Evolutionary conservation across 1,140 invertebrate genomes (phyloP), one percentile per base, ranked within the genome.

Genomic region (Orussus abietinus): DNA sequence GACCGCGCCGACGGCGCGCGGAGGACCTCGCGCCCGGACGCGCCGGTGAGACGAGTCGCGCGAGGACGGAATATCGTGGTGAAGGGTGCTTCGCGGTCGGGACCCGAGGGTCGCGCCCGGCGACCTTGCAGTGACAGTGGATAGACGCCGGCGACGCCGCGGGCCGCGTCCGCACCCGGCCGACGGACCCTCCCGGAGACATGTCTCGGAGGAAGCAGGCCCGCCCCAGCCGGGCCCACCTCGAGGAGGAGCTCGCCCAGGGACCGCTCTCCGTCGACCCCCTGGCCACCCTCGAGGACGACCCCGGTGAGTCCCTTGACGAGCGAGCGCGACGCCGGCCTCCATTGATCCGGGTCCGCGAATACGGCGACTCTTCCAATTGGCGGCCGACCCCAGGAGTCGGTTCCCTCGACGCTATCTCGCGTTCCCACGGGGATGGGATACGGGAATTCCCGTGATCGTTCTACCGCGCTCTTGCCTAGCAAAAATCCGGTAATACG

Each of bases 161-260:
- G 31, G 12, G 31, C 9, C 9, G 31, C 17, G 31, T 12, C 31
- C 12, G 13, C 17, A 12, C 31, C 9, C 13, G 12, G 31, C 13
- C 12, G 31, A 32, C 12, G 12, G 7, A 32, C n/a, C n/a, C 6
- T 25, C 34, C 13, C 40, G 55, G 38, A 66, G 69, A 61, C 45
- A 72, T 74, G 71, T 72, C 71, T 61, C 62, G 71, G 63, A 61
- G 71, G 64, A 72, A 72, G 66, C 71, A 74, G 50, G 71, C 71
- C 42, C 66, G 71, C 57, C 71, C 71, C 36, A 74, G 68, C 62
- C 71, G 71, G 64, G 71, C 71, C 53, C 66, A 66, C 51, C 67
- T 72, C 47, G 69, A 72, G 62, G 71, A 74, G 61, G 69, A 74
- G 58, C 69, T 71, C 51, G 62, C 59, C 56, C 70, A 61, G 56